Base-by-base conservation (phyloP, 2,888 invertebrate genomes). In the Ferrisia virgata region DNA sequence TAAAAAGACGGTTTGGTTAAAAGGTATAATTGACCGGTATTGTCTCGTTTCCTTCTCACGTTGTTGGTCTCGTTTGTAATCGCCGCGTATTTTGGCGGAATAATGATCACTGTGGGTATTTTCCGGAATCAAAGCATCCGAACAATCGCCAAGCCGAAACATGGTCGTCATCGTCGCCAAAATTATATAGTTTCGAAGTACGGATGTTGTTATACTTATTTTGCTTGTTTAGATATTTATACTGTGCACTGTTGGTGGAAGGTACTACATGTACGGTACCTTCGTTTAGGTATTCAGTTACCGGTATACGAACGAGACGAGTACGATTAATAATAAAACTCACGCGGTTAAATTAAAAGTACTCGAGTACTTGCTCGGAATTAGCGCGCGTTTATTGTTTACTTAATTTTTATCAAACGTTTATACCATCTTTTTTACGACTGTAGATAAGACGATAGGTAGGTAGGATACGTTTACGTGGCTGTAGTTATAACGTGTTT, bases 1-100 rank as follows among this genome's bases (percentile, higher is more conserved):
- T 28, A 15, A 4, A 4, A 72, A 72, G 72, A 72, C 33, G 33
- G 33, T 22, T n/a, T 72, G 33, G 72, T 31, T 72, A 33, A 72
- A 72, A 72, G 72, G 18, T 33, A 33, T 72, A 72, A 72, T 72
- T 72, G 72, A 72, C 33, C 36, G n/a, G 33, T 31, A 72, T 72
- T 72, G 72, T 72, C 33, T 33, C 33, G 72, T 72, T 72, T 72
- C 72, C 72, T 64, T 64, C 72, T 72, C 33, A 15, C 2, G 47
- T n/a, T n/a, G n/a, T n/a, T n/a, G 15, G 53, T 53, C 31, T 33
- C 72, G 18, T 72, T 72, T 72, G n/a, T n/a, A 31, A 72, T 72
- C n/a, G 31, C 33, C n/a, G 31, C 33, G n/a, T 33, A 72, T 9
- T n/a, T 72, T 72, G 72, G 0, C 33, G 33, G 13, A 72, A 72